A percentile compares a stretch with the other conserved stretches of the same genome.
Conservation (phyloP, 2,113 vertebrate genomes). For the Podarcis cretensis region DNA sequence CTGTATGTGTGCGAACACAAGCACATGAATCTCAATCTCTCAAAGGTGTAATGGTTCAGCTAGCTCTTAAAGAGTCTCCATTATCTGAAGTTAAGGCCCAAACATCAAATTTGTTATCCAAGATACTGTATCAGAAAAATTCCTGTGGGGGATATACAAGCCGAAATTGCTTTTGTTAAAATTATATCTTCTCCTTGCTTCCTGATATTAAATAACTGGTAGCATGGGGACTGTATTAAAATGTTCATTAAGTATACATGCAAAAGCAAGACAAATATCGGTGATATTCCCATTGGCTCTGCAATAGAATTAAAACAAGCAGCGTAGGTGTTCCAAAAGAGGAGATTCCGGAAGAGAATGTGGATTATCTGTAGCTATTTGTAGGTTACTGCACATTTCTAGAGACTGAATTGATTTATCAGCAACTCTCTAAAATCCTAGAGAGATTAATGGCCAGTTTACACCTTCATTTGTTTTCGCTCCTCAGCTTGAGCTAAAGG, state of each 20-base stretch:
- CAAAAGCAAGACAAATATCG: slow-evolving; percentile 25
- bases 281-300: neutral
- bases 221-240: slow-evolving; percentile 3
- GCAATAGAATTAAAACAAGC: neutral
- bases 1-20: neutral
- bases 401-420: neutral
- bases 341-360: neutral
- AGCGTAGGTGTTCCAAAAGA: neutral
- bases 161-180: slow-evolving; percentile 46
- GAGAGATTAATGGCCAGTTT: neutral
- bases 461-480: neutral
- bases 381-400: neutral
- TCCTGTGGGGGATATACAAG: slow-evolving; percentile 10
- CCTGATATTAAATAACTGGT: neutral
- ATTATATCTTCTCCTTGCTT: slow-evolving; percentile 12
- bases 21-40: neutral
- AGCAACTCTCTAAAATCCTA: neutral
- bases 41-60: slow-evolving; percentile 37
- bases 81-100: slow-evolving; percentile 50
- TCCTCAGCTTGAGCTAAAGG: neutral
- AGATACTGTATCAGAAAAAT: slow-evolving; percentile 32
- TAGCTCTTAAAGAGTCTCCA: slow-evolving; percentile 19
- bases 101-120: slow-evolving; percentile 39
- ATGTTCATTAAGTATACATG: slow-evolving; percentile 12
- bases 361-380: neutral